Evolutionary conservation across 2,888 invertebrate species (phyloP), one percentile per base, ranked within the genome.

Genomic region (Aplocera efformata): DNA sequence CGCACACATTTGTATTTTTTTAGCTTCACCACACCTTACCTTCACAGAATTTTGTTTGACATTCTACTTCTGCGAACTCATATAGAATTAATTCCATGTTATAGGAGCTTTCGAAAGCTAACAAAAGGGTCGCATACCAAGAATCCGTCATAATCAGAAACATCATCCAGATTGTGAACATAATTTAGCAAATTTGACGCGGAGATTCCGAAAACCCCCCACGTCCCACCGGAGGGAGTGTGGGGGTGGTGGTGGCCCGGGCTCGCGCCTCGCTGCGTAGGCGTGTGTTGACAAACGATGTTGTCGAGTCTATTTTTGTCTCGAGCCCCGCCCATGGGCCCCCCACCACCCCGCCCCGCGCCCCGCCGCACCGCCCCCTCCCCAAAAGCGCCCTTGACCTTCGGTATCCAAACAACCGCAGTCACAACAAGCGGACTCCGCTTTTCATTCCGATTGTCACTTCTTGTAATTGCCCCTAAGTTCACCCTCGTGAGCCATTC

Each of bases 211-310:
- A 43, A 56, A 54, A 58, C 11, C 24, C 40, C 32, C 34, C 43
- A 11, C 17, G n/a, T n/a, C 10, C 6, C 4, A 4, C 29, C 4
- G n/a, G 8, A 24, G 21, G 17, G 9, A 25, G 34, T 36, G 24
- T n/a, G 20, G 10, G 7, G 26, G 20, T 7, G 9, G 27, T 10
- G 29, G 33, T 42, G 42, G 49, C 52, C 36, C 50, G 48, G 43
- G 39, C 58, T 37, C 46, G 50, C 48, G 56, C 60, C 58, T 56
- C 60, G 62, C 63, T 60, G 66, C 81, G 86, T 84, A 71, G 84
- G 84, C 83, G 85, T 83, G 71, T 86, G 86, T 86, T 86, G 86
- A 85, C 82, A 84, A 81, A 82, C 85, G 72, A 72, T 74, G 74
- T 68, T 67, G 75, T 72, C 60, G 66, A 54, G 72, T 76, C 83